Evolutionary conservation across 2,888 invertebrate genomes (phyloP).

Genomic region (Bhutanitis thaidina): DNA sequence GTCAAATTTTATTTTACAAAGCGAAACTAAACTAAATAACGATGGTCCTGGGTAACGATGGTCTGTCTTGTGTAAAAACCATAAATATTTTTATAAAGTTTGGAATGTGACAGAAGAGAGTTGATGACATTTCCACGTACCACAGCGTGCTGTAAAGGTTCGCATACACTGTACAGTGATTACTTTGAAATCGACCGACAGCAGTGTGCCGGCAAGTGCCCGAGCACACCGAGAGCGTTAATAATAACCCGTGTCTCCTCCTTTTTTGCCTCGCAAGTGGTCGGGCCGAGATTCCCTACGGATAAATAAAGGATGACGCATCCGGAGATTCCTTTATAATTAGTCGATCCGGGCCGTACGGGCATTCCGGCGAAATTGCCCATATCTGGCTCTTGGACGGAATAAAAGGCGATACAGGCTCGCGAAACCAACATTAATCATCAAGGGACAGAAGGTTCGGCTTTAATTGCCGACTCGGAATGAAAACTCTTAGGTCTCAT

Average conservation of each 20-base stretch:
- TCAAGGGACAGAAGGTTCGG: conserved; percentile 28
- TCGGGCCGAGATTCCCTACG: conserved; percentile 30
- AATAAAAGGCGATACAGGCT: conserved; percentile 28
- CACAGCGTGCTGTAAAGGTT: not conserved
- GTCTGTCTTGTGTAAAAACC: too few species aligned
- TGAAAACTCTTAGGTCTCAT: conserved; percentile 7
- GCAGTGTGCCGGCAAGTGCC: not conserved
- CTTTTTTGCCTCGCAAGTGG: conserved; percentile 23
- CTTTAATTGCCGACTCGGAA: conserved; percentile 35
- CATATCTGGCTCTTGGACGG: conserved; percentile 30
- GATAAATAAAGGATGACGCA: conserved; percentile 48
- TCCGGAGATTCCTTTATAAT: conserved; percentile 49
- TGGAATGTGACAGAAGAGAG: too few species aligned
- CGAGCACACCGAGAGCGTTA: conserved; percentile 16
- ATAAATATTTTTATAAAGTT: too few species aligned
- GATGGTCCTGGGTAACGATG: too few species aligned
- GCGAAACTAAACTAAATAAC: too few species aligned
- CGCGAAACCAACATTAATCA: conserved; percentile 41
- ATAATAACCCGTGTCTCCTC: conserved; percentile 22
- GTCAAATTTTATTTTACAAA: too few species aligned
- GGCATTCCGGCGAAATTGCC: conserved; percentile 40
- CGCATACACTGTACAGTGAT: not conserved
- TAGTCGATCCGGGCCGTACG: conserved; percentile 36
- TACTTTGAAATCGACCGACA: conserved; percentile 3
- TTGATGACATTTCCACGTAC: too few species aligned